Conservation (phyloP, 2,113 vertebrate species). For the Brevimyrus niger region DNA sequence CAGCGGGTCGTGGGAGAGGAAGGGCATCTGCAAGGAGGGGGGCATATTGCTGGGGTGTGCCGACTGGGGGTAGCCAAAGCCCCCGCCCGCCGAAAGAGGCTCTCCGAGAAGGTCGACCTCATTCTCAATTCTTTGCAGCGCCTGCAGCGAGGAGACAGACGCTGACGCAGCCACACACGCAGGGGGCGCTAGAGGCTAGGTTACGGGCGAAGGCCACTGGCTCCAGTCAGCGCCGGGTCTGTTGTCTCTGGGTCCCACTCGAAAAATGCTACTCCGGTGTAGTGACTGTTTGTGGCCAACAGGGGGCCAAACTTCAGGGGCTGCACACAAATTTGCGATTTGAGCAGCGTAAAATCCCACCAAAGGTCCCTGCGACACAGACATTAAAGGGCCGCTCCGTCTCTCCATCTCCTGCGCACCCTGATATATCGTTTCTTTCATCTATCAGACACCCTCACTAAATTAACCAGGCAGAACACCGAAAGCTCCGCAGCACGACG, state of each 20-base stretch:
- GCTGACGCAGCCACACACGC: not conserved
- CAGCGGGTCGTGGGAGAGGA: slow-evolving; percentile 87
- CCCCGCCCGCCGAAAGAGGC: slow-evolving; percentile 80
- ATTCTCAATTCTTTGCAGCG: slow-evolving; percentile 93
- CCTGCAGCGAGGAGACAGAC: slow-evolving; percentile 50
- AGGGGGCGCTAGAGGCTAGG: not conserved
- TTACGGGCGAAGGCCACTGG: not conserved
- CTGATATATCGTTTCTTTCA: not conserved
- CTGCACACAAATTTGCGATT: not conserved
- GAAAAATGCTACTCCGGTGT: not conserved
- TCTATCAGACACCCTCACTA: not conserved
- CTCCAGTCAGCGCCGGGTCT: not conserved
- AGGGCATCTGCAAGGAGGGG: slow-evolving; percentile 83
- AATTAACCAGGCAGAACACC: not conserved
- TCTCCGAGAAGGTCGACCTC: slow-evolving; percentile 92
- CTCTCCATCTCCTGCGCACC: not conserved
- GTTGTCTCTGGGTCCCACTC: not conserved
- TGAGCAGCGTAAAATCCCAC: not conserved
- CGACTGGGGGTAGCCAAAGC: slow-evolving; percentile 81
- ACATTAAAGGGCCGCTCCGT: not conserved
- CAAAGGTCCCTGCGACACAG: not conserved
- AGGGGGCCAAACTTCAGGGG: not conserved
- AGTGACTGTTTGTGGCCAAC: not conserved
- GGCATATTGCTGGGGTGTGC: slow-evolving; percentile 78
- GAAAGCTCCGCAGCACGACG: not conserved